phyloP scores from a whole-genome alignment of 2,797 vertebrate genomes.

The Cynodonichthys magdalenae region DNA sequence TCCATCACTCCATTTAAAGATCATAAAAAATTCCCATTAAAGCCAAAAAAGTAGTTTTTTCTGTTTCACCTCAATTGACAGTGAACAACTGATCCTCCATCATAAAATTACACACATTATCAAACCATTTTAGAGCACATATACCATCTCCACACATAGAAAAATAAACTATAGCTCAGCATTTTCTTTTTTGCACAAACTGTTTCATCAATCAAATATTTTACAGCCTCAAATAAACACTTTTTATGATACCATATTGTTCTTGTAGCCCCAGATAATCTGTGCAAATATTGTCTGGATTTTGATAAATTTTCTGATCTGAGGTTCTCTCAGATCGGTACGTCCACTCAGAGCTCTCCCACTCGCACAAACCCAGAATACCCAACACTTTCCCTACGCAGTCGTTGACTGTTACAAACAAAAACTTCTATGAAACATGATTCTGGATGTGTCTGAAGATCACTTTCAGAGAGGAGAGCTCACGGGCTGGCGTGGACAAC shows the following conservation, averaged over 20 bases:
- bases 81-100: constrained; percentile 15
- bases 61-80: constrained; percentile 25
- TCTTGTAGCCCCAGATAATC: constrained; percentile 54
- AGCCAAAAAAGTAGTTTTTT: constrained; percentile 35
- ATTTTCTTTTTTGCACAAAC: constrained; percentile 49
- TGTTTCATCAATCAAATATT: constrained; percentile 60
- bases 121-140: constrained; percentile 58
- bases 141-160: constrained; percentile 71
- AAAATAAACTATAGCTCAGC: constrained; percentile 76
- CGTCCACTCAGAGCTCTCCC: constrained; percentile 32
- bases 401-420: constrained; percentile 33
- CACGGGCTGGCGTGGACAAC: constrained; percentile 55
- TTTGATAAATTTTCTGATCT: constrained; percentile 65
- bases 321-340: constrained; percentile 35
- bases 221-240: constrained; percentile 71
- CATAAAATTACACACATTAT: constrained; percentile 57
- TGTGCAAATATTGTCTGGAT: constrained; percentile 65
- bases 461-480: constrained; percentile 55
- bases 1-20: constrained; percentile 35
- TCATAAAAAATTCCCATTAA: constrained; percentile 45
- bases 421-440: constrained; percentile 17
- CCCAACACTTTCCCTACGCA: constrained; percentile 26
- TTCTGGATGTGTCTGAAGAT: constrained; percentile 25
- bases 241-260: constrained; percentile 52
- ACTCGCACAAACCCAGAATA: constrained; percentile 41